phyloP scores from a whole-genome alignment of 2,113 vertebrate species.

The Rallus limicola region DNA sequence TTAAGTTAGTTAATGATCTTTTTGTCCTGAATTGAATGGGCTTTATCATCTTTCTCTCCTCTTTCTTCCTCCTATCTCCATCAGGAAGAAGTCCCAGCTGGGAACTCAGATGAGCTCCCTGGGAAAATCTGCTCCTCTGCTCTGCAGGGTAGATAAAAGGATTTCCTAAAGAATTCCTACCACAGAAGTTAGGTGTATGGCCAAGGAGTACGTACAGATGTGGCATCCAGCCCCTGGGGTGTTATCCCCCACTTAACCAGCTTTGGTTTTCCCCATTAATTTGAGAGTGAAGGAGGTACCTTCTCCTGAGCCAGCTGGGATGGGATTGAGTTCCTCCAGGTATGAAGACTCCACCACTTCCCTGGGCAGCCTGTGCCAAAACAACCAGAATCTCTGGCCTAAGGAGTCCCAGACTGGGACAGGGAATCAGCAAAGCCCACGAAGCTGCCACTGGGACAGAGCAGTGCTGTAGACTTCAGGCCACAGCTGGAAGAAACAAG shows the following conservation, averaged over 20 bases:
- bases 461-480: rapidly evolving
- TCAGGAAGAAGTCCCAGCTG: not conserved
- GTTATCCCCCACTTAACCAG: not conserved
- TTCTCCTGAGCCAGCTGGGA: not conserved
- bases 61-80: not conserved
- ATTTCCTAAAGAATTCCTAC: not conserved
- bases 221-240: not conserved
- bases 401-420: not conserved
- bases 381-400: not conserved
- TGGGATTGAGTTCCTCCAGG: not conserved
- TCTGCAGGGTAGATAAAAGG: not conserved
- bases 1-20: conserved; percentile 20
- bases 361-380: too few relatives aligned
- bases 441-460: not conserved
- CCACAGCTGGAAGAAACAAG: not conserved
- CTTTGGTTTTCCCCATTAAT: not conserved
- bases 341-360: too few relatives aligned
- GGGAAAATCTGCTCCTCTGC: not conserved
- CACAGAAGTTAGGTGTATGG: not conserved
- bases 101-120: not conserved
- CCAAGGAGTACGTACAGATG: not conserved
- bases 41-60: conserved; percentile 5
- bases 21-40: conserved; percentile 45
- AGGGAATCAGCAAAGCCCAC: not conserved
- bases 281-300: not conserved